Conservation (phyloP, 1,140 invertebrate genomes). For the Drosophila prosaltans region DNA sequence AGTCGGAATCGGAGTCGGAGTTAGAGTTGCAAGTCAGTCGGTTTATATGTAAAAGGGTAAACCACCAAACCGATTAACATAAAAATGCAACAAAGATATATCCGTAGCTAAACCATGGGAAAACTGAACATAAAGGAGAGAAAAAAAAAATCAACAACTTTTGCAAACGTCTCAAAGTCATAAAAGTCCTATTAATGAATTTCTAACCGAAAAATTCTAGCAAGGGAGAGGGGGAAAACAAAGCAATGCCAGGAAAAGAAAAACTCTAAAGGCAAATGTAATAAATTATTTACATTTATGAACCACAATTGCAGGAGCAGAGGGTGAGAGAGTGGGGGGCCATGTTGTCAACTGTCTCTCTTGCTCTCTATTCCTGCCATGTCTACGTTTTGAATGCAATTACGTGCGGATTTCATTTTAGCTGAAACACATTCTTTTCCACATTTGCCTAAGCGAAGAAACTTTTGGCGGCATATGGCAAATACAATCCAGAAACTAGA, state of each 20-base stretch:
- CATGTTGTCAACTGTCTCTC: constrained; percentile 37
- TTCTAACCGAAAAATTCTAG: constrained; percentile 67
- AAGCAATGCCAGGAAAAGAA: constrained; percentile 27
- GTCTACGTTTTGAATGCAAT: constrained; percentile 73
- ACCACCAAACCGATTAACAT: constrained; percentile 70
- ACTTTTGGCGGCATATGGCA: constrained; percentile 7
- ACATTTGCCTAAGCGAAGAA: constrained; percentile 47
- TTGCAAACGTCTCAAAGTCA: constrained; percentile 62
- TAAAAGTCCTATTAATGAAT: constrained; percentile 82
- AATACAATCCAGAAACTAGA: not conserved
- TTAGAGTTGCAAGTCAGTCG: not conserved
- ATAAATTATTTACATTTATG: constrained; percentile 82
- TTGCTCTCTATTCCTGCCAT: constrained; percentile 8
- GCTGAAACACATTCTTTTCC: constrained; percentile 25
- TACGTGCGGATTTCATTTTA: constrained; percentile 70
- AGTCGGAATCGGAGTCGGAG: not conserved
- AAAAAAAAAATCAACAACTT: constrained; percentile 1
- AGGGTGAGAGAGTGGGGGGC: not conserved
- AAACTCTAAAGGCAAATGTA: constrained; percentile 61
- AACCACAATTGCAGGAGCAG: constrained; percentile 28
- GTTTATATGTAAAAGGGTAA: constrained; percentile 35
- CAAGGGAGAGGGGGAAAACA: not conserved
- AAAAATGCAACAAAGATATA: constrained; percentile 72
- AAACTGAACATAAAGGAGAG: constrained; percentile 5
- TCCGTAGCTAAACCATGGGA: not conserved